Conservation (phyloP, 1,140 invertebrate genomes). For the Caenorhabditis briggsae region DNA sequence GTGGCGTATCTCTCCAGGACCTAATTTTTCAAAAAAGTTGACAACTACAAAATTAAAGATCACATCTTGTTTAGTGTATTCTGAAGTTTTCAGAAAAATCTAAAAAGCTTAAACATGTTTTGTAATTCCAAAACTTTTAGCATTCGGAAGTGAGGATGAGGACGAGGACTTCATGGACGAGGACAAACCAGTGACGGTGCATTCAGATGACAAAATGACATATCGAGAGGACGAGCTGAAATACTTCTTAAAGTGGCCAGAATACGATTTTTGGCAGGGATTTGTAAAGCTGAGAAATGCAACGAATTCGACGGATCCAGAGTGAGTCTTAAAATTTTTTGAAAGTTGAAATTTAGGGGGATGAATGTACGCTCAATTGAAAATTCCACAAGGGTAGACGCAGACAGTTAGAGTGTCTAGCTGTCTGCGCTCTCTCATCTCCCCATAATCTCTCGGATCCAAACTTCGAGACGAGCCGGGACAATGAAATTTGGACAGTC, state of each 20-base stretch:
- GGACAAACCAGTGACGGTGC: conserved; percentile 44
- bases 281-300: conserved; percentile 74
- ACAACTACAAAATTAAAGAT: too few species aligned
- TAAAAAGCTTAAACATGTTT: background rate
- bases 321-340: conserved; percentile 54
- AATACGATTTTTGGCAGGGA: conserved; percentile 74
- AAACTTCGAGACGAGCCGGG: too few species aligned
- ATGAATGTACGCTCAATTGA: too few species aligned
- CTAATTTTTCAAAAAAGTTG: too few species aligned
- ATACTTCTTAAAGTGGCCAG: conserved; percentile 74
- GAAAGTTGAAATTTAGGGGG: too few species aligned
- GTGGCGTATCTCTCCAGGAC: too few species aligned
- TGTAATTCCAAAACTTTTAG: conserved; percentile 43
- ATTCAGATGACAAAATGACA: conserved; percentile 27
- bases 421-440: background rate
- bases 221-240: conserved; percentile 70
- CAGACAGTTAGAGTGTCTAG: background rate
- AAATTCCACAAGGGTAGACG: too few species aligned
- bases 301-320: conserved; percentile 66
- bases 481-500: too few species aligned
- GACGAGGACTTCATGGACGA: conserved; percentile 62
- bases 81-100: background rate
- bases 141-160: conserved; percentile 67
- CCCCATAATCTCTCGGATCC: too few species aligned
- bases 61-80: too few species aligned